These are phyloP conservation scores for Peromyscus leucopus DNA, from an alignment of 2,113 vertebrate species.

Conservation along the genomic window DNA sequence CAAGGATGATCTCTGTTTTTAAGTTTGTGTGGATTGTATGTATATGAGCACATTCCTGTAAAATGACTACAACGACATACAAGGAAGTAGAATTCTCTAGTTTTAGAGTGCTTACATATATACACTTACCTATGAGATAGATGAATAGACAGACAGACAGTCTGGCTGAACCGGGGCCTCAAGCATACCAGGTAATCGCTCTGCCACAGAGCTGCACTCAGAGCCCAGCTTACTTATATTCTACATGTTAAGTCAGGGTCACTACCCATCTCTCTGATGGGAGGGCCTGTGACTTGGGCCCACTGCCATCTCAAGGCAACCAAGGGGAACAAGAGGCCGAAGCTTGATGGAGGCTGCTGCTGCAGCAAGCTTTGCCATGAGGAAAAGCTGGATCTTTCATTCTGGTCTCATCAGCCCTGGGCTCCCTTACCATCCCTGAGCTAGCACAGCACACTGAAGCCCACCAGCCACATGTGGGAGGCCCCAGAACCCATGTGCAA, in stretches of 20 bases:
- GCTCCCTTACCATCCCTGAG: not conserved
- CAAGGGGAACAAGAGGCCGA: not conserved
- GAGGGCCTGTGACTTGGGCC: not conserved
- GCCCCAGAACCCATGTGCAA: not conserved
- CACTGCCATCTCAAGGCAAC: not conserved
- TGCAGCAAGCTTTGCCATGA: not conserved
- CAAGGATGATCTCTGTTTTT: not conserved
- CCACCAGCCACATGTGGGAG: not conserved
- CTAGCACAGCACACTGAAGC: not conserved
- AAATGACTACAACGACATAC: not conserved
- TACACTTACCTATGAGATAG: not conserved
- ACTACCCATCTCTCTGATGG: accelerated
- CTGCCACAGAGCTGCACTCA: not conserved
- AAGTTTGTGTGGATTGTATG: not conserved
- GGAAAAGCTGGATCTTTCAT: not conserved
- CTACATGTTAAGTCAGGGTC: not conserved
- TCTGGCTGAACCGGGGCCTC: not conserved
- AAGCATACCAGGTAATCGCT: not conserved
- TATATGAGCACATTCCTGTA: not conserved
- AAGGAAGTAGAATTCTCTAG: not conserved
- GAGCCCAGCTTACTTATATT: not conserved
- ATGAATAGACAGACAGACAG: not conserved
- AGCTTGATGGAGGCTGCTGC: not conserved
- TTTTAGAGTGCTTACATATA: not conserved
- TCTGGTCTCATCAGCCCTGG: not conserved